Base-by-base conservation (phyloP, 2,113 vertebrate species). In the Semnornis frantzii region DNA sequence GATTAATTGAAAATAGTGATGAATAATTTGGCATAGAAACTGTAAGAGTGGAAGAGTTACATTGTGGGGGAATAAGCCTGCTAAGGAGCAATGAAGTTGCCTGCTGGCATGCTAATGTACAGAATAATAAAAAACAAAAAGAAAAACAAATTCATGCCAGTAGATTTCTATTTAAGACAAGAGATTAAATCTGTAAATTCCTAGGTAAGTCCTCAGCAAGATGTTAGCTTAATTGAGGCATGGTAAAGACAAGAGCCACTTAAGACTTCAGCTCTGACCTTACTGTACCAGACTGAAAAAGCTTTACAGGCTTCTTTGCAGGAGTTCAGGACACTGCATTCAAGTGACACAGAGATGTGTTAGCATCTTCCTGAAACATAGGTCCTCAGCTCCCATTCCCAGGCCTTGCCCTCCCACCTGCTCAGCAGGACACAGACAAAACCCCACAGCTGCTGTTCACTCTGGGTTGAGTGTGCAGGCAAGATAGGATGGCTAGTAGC, bases 391-490 rank as follows among this genome's bases (percentile, higher is more conserved):
- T 83, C 39, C 64, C 75, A 65, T 12, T 0, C 70, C 55, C 70
- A 15, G 52, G 42, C 72, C 69, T 88, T 72, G n/a, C 55, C 4
- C 4, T 85, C 42, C 46, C 65, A 46, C 0, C 0, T 24, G 46
- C 1, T 2, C 68, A 54, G 12, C 50, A 82, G 34, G n/a, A 48
- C 60, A n/a, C 0, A 0, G 19, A 28, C 25, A 65, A 83, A 52
- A 3, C 12, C 48, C 24, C 25, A 6, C 27, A n/a, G 64, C 46
- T 0, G 0, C n/a, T 0, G 0, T 10, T 42, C 2, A 0, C 2
- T 20, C 37, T 25, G 25, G 7, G 5, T 4, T 52, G 37, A 52
- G 63, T 17, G 5, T 27, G 24, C 0, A 0, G 68, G 21, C 34
- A 58, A 33, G 48, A 62, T 0, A 1, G 24, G 27, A 21, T 15